Base-by-base conservation (phyloP, 2,113 vertebrate species). In the Entomyzon cyanotis region DNA sequence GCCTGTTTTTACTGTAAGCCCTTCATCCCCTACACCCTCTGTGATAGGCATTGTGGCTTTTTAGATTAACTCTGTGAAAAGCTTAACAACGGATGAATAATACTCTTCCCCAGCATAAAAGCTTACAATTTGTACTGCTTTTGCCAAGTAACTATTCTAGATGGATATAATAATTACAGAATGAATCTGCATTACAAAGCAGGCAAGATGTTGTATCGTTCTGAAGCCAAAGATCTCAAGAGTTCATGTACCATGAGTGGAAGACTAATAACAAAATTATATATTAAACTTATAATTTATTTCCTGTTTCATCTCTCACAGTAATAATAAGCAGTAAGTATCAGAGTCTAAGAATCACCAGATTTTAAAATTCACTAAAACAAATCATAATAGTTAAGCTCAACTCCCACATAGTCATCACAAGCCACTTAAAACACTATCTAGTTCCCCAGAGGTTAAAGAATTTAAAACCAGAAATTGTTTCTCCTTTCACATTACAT, bases 401-500 rank as follows among this genome's bases (percentile, higher is more conserved):
- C 8, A 56, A 65, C 21, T 84, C n/a, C 15, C 17, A 80, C 3
- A 2, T 18, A 69, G 7, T 83, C 35, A 77, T 60, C 31, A 49
- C 5, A 10, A 92, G 49, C 20, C 39, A 58, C 47, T 12, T 35
- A 41, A 47, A 91, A 58, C 41, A 81, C 33, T 33, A 53, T 1
- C 59, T 42, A 68, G 33, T 4, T 77, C 47, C 25, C 35, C 63
- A 74, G 35, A 75, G 12, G 13, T 46, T 69, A 49, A 79, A 88
- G 16, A 37, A 50, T 56, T 92, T 71, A 49, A 74, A 91, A 73
- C 4, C 49, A 84, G 31, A 63, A 88, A 67, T 49, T 5, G 24
- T 41, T 89, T 84, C 35, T 62, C 41, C 50, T 87, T 94, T 89
- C 47, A 79, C 58, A 91, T 49, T 56, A 97, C 98, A 81, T 96